Evolutionary conservation across 2,797 vertebrate species (phyloP).

Genomic region (Coendou prehensilis): DNA sequence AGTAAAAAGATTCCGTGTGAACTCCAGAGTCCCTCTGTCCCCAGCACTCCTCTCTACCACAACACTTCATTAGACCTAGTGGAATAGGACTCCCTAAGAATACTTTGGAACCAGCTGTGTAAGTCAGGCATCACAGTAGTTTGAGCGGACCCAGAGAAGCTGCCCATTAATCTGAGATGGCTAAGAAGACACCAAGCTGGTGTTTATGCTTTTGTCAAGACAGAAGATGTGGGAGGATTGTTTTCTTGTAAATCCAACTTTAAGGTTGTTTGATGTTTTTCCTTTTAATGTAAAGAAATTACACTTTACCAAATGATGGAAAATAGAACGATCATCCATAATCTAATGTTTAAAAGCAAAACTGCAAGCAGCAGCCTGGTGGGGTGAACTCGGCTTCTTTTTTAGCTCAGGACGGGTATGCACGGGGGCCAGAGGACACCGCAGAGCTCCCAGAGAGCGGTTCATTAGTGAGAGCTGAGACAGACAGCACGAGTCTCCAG

Average conservation of each 20-base stretch:
- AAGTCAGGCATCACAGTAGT: no score
- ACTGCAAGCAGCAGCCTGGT: background rate
- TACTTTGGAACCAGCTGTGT: background rate
- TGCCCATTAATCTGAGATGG: background rate
- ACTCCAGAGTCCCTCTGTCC: no score
- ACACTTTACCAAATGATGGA: background rate
- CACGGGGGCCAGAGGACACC: no score
- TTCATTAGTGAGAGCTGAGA: no score
- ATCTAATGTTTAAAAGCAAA: background rate
- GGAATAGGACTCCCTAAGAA: background rate
- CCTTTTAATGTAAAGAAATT: background rate
- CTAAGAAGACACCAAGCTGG: background rate
- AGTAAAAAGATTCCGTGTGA: background rate
- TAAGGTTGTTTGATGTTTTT: background rate
- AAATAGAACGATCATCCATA: rapidly evolving
- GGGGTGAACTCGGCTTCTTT: background rate
- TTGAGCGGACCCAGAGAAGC: background rate
- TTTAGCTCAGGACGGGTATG: background rate
- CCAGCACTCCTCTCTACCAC: rapidly evolving
- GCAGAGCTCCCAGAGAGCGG: rapidly evolving
- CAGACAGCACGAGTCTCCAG: rapidly evolving
- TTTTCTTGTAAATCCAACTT: background rate
- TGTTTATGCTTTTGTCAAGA: background rate
- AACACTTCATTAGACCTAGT: background rate
- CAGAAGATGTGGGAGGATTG: background rate